Conservation (phyloP, 2,888 invertebrate genomes). For the Macropis europaea region DNA sequence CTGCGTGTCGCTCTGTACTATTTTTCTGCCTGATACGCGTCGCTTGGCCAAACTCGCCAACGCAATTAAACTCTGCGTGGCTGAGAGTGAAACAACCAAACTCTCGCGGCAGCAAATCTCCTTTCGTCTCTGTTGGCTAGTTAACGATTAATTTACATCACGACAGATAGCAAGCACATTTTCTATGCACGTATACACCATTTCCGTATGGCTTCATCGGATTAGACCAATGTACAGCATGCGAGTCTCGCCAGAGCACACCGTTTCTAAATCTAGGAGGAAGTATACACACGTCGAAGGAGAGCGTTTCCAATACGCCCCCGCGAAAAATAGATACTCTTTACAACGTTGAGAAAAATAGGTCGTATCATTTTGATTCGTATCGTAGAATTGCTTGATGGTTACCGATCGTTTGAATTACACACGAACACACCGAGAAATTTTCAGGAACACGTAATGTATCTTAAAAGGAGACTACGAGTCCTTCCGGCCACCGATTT, state of each 20-base stretch:
- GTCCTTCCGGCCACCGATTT: no score
- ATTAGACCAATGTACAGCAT: conserved; percentile 38
- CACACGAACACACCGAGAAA: conserved; percentile 6
- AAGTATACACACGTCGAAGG: conserved; percentile 28
- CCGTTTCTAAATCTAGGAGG: conserved; percentile 9
- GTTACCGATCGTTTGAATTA: neutral
- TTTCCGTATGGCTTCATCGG: neutral
- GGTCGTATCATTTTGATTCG: conserved; percentile 11
- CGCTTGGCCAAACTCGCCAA: conserved; percentile 46
- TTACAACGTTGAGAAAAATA: conserved; percentile 37
- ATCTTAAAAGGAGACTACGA: no score
- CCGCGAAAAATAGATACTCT: conserved; percentile 36
- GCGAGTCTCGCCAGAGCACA: conserved; percentile 26
- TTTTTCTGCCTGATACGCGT: no score
- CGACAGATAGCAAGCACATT: conserved; percentile 42
- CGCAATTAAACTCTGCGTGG: conserved; percentile 1
- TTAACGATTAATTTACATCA: conserved; percentile 25
- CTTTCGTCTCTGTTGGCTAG: neutral
- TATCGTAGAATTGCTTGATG: conserved; percentile 8
- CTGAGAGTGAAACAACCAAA: conserved; percentile 14
- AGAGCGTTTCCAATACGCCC: neutral
- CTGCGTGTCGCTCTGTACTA: no score
- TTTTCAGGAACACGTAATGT: conserved; percentile 26
- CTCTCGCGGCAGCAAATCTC: conserved; percentile 12
- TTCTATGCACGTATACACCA: conserved; percentile 25